Evolutionary conservation across 2,888 invertebrate genomes (phyloP), one percentile per base, ranked within the genome.

Genomic region (Hyposoter didymator): DNA sequence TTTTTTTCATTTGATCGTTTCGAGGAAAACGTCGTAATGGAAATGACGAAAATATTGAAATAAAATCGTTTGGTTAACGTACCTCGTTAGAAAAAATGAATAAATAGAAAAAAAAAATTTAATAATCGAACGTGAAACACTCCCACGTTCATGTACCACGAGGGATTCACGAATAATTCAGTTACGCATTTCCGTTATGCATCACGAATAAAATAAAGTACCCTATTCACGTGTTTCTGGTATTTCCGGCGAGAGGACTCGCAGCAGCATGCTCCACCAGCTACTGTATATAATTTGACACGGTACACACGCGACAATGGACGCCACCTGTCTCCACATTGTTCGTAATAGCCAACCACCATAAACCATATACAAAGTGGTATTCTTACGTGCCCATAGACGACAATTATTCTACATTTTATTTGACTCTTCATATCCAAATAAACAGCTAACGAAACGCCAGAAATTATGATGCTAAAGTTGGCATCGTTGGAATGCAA

Each of bases 181-280:
- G 78, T 83, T 74, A 80, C 80, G 73, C 80, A 69, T 81, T 80
- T 86, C 66, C 88, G 90, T 91, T 90, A 89, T 91, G 90, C 90
- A 87, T 90, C 84, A 88, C 88, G 90, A 90, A 88, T 90, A 88
- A 82, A 87, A 88, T 91, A 90, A 85, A 91, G 90, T 90, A 90
- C 88, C 89, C 90, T 88, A 90, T 91, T 91, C 91, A 90, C 90
- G 89, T 90, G 90, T 91, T 91, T 89, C 90, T 90, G 91, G 90
- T 88, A 91, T 90, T 91, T 92, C 92, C 92, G 91, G 91, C 87
- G 88, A 85, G 86, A 84, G 85, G 10, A 39, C 62, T 82, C 52
- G 39, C 28, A 86, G 75, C 85, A 66, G 14, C 28, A 59, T 75
- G 47, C 45, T 52, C 28, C 19, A 39, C 69, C 78, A n/a, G 52